A percentile compares a stretch with the other conserved stretches of the same genome.
phyloP scores from a whole-genome alignment of 2,888 invertebrate genomes.

The Caenorhabditis japonica region DNA sequence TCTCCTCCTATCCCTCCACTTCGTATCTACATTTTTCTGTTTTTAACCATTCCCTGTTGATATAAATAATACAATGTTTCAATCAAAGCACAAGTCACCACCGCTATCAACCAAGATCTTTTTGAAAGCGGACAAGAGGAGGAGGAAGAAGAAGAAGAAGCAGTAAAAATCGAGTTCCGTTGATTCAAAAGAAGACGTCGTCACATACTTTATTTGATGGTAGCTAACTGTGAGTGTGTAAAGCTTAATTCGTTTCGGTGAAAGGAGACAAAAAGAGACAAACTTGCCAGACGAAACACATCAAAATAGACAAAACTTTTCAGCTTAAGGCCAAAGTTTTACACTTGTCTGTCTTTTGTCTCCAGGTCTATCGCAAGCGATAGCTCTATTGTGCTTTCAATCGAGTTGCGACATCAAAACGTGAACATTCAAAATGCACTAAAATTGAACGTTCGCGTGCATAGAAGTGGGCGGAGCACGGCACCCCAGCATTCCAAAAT shows the following conservation, averaged over 20 bases:
- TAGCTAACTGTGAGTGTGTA: conserved; percentile 31
- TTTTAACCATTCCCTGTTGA: conserved; percentile 37
- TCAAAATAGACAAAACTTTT: too few relatives aligned
- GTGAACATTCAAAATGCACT: too few relatives aligned
- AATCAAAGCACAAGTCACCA: neutral
- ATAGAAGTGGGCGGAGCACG: too few relatives aligned
- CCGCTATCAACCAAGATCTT: too few relatives aligned
- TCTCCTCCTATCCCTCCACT: conserved; percentile 6
- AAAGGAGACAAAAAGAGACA: conserved; percentile 20
- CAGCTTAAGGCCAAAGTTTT: too few relatives aligned
- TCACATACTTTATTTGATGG: conserved; percentile 25
- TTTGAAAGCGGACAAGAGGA: neutral
- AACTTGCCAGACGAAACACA: conserved; percentile 34
- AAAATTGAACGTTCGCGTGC: too few relatives aligned
- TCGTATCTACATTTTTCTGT: conserved; percentile 13
- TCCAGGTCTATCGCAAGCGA: too few relatives aligned
- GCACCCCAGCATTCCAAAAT: too few relatives aligned
- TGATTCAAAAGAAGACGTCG: conserved; percentile 12
- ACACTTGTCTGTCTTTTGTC: too few relatives aligned
- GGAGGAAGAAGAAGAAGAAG: conserved; percentile 7
- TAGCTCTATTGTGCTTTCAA: too few relatives aligned
- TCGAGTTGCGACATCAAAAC: too few relatives aligned
- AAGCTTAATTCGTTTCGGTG: conserved; percentile 31
- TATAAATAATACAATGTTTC: conserved; percentile 19
- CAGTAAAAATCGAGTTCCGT: conserved; percentile 19